These are phyloP conservation scores for Drymonia ruficornis DNA, from an alignment of 2,888 invertebrate genomes.

Conservation along the genomic window DNA sequence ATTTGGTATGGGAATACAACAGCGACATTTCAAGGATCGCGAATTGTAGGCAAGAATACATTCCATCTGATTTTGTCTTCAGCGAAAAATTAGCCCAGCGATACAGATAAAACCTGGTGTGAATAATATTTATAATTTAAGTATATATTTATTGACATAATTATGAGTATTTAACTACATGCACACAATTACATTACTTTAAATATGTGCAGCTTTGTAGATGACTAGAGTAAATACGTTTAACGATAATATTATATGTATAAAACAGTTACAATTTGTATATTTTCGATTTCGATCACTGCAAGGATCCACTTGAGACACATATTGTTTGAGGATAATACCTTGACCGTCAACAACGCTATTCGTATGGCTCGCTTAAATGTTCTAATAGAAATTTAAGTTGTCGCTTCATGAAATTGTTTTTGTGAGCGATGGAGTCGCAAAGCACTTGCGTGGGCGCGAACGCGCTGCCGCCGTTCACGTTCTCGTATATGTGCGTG, in stretches of 20 bases:
- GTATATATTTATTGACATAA: constrained; percentile 61
- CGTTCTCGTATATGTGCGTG: constrained; percentile 67
- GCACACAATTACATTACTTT: constrained; percentile 70
- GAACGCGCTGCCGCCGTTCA: constrained; percentile 79
- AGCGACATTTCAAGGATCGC: constrained; percentile 48
- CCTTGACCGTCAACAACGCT: constrained; percentile 70
- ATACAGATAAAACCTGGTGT: constrained; percentile 66
- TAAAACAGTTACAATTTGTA: constrained; percentile 76
- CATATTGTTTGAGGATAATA: constrained; percentile 79
- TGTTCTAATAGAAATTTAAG: constrained; percentile 87
- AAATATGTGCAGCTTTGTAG: constrained; percentile 81
- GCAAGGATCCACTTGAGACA: constrained; percentile 83
- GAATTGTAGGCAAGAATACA: constrained; percentile 41
- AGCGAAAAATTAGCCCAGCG: constrained; percentile 52
- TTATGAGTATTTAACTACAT: constrained; percentile 77
- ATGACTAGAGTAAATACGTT: constrained; percentile 83
- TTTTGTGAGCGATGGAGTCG: constrained; percentile 80
- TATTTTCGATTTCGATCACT: constrained; percentile 80
- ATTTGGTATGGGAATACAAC: constrained; percentile 66
- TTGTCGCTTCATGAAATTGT: constrained; percentile 77
- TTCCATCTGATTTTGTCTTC: constrained; percentile 28
- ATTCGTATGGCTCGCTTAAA: constrained; percentile 88
- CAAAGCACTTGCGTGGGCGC: constrained; percentile 77
- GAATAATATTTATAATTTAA: constrained; percentile 59
- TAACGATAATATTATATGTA: constrained; percentile 68